Conservation (phyloP, 2,797 vertebrate species). For the Sebastes matsubarae region DNA sequence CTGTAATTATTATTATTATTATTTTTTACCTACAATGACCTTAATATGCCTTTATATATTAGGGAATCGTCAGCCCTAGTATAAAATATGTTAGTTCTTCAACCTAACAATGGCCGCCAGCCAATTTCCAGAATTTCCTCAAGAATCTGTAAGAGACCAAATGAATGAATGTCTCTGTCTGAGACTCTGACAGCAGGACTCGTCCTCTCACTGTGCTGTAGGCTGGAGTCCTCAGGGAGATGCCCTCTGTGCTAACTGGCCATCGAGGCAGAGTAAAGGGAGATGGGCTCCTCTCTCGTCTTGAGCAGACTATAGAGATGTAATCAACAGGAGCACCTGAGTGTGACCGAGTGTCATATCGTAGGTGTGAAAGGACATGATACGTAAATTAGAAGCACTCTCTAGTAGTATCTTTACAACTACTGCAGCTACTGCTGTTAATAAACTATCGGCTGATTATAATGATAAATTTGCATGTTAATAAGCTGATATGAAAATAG, state of each 20-base stretch:
- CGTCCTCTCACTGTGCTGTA: neutral
- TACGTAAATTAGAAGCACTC: constrained; percentile 22
- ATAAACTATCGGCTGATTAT: constrained; percentile 9
- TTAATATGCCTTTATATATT: no score
- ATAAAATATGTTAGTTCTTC: neutral
- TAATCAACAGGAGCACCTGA: constrained; percentile 54
- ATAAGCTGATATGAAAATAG: constrained; percentile 40
- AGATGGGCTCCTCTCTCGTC: constrained; percentile 46
- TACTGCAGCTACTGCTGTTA: neutral
- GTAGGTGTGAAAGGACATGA: constrained; percentile 25
- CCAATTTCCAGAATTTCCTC: neutral
- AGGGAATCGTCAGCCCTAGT: neutral
- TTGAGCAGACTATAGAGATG: constrained; percentile 29
- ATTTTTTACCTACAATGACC: no score
- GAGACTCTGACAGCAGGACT: constrained; percentile 24
- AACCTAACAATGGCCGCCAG: neutral
- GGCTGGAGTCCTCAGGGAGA: constrained; percentile 25
- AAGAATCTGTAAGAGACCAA: neutral
- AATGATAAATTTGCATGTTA: constrained; percentile 46
- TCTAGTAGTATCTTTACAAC: neutral
- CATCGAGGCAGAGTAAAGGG: constrained; percentile 42
- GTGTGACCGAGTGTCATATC: constrained; percentile 45
- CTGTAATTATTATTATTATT: no score
- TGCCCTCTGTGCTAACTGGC: constrained; percentile 34
- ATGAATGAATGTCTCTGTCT: constrained; percentile 27